A percentile compares a stretch with the other conserved stretches of the same genome.
Evolutionary conservation across 1,140 invertebrate species (phyloP).

Genomic region (Trichonephila clavata): DNA sequence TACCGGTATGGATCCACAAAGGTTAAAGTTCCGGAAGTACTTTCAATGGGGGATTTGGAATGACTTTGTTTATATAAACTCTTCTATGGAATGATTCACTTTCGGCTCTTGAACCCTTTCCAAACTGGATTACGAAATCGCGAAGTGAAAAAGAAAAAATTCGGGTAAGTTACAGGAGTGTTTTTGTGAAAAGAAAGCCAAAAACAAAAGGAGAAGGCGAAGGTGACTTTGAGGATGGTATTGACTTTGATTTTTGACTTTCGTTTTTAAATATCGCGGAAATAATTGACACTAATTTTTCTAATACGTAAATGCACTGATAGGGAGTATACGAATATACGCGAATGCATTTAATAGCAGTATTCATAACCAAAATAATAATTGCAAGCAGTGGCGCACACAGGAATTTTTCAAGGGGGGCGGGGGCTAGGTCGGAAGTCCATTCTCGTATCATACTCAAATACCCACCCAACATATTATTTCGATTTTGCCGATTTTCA

Average conservation of each 20-base stretch:
- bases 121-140: not conserved
- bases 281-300: not conserved
- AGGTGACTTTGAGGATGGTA: not conserved
- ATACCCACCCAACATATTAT: too few relatives aligned
- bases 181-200: not conserved
- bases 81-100: not conserved
- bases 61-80: constrained; percentile 8
- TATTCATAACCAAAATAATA: too few relatives aligned
- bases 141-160: not conserved
- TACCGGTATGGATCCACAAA: not conserved
- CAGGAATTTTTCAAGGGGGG: too few relatives aligned
- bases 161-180: not conserved
- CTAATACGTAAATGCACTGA: not conserved
- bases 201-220: not conserved
- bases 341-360: too few relatives aligned
- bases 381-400: too few relatives aligned
- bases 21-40: not conserved
- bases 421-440: too few relatives aligned
- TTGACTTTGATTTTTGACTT: not conserved
- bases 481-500: too few relatives aligned
- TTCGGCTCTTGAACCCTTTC: constrained; percentile 15
- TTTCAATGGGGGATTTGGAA: not conserved
- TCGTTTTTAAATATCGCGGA: not conserved
- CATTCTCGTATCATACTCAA: too few relatives aligned
- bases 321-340: too few relatives aligned